Percentiles rank a stretch among this genome's conserved stretches.
Conservation (phyloP, 2,113 vertebrate species). For the Glaucomys volans region DNA sequence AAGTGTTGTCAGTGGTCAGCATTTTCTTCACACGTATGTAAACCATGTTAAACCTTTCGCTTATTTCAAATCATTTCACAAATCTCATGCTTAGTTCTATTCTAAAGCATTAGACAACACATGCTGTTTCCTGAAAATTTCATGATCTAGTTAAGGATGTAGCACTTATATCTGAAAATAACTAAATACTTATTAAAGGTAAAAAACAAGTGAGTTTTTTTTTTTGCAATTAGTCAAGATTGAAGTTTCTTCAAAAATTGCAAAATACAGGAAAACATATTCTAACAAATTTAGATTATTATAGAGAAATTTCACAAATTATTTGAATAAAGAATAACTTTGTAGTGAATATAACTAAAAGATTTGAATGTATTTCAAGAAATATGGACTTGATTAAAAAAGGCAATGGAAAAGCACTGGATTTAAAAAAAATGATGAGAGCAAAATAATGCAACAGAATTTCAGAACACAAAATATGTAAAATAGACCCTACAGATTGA, state of each 20-base stretch:
- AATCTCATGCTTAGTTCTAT: not conserved
- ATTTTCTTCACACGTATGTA: not conserved
- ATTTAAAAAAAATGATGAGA: not conserved
- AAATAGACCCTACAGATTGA: not conserved
- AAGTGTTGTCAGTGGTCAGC: not conserved
- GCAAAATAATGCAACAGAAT: not conserved
- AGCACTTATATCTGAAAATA: not conserved
- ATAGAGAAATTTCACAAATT: not conserved
- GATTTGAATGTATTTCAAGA: not conserved
- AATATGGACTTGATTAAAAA: not conserved
- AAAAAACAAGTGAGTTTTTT: not conserved
- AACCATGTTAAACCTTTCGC: not conserved
- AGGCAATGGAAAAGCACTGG: not conserved
- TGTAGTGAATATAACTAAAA: not conserved
- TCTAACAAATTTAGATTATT: not conserved
- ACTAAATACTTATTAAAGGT: conserved; percentile 13
- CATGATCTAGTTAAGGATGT: not conserved
- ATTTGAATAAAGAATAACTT: not conserved
- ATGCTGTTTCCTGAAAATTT: not conserved
- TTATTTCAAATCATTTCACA: not conserved
- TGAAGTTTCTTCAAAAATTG: not conserved
- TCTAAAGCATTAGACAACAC: not conserved
- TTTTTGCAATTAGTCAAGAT: not conserved
- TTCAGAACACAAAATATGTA: not conserved
- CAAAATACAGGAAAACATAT: not conserved